phyloP scores from a whole-genome alignment of 2,888 invertebrate species.

The Anthrax anthrax region DNA sequence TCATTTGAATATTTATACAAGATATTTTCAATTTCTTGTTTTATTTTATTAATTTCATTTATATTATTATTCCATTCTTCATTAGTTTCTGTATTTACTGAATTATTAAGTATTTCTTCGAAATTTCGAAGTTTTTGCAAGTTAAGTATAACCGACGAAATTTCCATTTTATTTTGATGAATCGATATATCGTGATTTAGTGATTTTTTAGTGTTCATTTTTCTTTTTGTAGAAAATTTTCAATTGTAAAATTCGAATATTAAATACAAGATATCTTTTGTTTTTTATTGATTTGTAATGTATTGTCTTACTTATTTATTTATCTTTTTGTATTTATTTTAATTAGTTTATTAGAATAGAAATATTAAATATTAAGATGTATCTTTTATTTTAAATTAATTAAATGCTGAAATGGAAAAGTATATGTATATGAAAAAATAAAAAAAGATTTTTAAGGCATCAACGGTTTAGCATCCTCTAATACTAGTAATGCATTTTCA shows the following conservation, averaged over 20 bases:
- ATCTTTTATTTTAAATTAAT: no score
- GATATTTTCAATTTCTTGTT: not conserved
- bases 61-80: not conserved
- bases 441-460: conserved; percentile 17
- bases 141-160: not conserved
- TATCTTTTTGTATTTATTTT: no score
- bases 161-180: not conserved
- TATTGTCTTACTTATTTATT: no score
- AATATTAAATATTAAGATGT: no score
- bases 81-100: not conserved
- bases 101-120: not conserved
- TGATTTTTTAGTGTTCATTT: no score
- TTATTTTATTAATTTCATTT: not conserved
- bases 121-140: not conserved
- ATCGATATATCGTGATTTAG: no score
- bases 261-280: no score
- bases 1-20: not conserved
- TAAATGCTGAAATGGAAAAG: no score
- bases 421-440: no score
- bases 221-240: not conserved
- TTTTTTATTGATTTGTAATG: no score
- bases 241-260: no score
- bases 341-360: no score
- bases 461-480: conserved; percentile 49
- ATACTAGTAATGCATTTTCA: conserved; percentile 46